These are phyloP conservation scores for Eupeodes latifasciatus DNA, from an alignment of 2,888 invertebrate genomes.

Conservation along the genomic window DNA sequence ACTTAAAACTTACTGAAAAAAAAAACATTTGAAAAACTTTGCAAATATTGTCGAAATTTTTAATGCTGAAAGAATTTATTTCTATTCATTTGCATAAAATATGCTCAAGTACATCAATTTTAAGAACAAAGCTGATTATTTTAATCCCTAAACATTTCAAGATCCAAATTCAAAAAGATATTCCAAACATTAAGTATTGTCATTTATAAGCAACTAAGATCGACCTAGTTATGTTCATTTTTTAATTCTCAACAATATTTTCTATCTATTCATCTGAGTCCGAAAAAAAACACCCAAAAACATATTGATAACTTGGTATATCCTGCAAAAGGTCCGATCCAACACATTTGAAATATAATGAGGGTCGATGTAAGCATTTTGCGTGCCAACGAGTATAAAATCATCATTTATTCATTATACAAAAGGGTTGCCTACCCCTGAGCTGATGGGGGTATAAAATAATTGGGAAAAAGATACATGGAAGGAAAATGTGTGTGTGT, in stretches of 20 bases:
- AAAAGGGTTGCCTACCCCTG: constrained; percentile 47
- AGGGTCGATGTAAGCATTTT: constrained; percentile 71
- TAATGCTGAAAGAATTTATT: no score
- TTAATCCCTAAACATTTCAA: not conserved
- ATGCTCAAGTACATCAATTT: no score
- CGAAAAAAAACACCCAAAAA: not conserved
- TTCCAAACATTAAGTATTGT: not conserved
- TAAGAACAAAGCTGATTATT: not conserved
- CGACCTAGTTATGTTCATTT: not conserved
- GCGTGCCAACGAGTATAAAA: constrained; percentile 62
- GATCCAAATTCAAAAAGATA: not conserved
- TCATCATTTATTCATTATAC: constrained; percentile 72
- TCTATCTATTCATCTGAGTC: not conserved
- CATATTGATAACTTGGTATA: not conserved
- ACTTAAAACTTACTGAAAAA: no score
- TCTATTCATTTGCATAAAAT: no score
- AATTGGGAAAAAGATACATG: not conserved
- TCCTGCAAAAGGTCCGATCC: constrained; percentile 41
- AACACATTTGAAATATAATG: constrained; percentile 65
- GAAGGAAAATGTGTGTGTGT: not conserved
- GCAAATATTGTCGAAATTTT: no score
- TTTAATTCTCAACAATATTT: not conserved
- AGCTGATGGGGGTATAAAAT: constrained; percentile 5
- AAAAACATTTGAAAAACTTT: no score
- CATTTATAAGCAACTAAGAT: not conserved